Evolutionary conservation across 2,113 vertebrate species (phyloP).

Genomic region (Dasyprocta punctata): DNA sequence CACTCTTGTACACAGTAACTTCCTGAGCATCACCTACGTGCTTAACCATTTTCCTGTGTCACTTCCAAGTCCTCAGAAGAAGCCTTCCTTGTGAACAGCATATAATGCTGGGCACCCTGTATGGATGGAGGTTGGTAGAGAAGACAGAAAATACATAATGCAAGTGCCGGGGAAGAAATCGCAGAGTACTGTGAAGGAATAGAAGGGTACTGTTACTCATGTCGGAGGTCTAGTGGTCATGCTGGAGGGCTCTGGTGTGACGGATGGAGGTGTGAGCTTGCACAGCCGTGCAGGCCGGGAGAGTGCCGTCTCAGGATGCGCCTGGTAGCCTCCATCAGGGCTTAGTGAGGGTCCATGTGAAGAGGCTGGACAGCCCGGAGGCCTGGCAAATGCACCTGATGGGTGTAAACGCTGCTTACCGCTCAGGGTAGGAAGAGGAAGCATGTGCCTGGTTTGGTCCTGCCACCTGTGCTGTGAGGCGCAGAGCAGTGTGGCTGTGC

Average conservation of each 20-base stretch:
- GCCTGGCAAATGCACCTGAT: neutral
- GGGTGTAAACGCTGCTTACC: neutral
- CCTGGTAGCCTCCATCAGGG: neutral
- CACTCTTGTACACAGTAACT: neutral
- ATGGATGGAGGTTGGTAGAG: neutral
- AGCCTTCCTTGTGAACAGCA: no score
- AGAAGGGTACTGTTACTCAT: neutral
- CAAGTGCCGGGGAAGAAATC: neutral
- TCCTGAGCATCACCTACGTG: neutral
- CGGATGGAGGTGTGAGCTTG: neutral
- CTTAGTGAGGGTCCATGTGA: neutral
- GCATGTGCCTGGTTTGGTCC: no score
- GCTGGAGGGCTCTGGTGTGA: neutral
- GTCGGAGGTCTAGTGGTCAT: neutral
- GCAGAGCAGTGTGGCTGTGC: fast-evolving
- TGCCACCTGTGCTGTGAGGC: no score
- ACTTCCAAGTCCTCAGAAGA: neutral
- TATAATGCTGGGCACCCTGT: no score
- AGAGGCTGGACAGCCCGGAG: neutral
- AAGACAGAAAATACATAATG: no score
- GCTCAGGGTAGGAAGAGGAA: neutral
- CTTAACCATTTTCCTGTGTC: neutral
- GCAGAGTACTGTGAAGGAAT: fast-evolving
- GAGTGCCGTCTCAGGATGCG: neutral
- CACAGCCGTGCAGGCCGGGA: neutral